Evolutionary conservation across 2,888 invertebrate genomes (phyloP), one percentile per base, ranked within the genome.

Genomic region (Lasius fuliginosus): DNA sequence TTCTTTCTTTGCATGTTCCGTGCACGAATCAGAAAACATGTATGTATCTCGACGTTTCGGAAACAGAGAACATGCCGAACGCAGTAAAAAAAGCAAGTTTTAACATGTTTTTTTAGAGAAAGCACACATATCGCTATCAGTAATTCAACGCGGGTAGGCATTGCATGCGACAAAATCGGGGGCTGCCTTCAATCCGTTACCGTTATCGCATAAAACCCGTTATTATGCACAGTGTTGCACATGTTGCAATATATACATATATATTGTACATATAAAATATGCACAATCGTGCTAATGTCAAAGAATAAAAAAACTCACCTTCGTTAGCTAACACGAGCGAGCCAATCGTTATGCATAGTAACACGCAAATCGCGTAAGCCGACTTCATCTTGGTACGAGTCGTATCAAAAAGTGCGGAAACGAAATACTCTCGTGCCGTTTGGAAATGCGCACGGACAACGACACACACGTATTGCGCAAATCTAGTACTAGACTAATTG

Each of bases 341-440:
- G 65, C 81, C 56, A 64, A 87, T 69, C 27, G 82, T 69, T 27
- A 86, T 5, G 33, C 82, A 71, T n/a, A 90, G 60, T n/a, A 90
- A 15, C 33, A 81, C 36, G 40, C 75, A 86, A 12, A 53, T 76
- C 76, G 83, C 12, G 33, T 64, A 77, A 27, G 73, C 27, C 27
- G 86, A 12, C 74, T 75, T 87, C 90, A 90, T 90, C 27, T 82
- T 90, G 40, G 12, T 5, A 30, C 30, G 46, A 69, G 5, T 42
- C 23, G 65, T 40, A 8, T 53, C 11, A 23, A 18, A 65, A 49
- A 9, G 6, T 6, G 15, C 12, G 12, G n/a, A n/a, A 42, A 6
- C 27, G 12, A 8, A 15, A 64, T 36, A 53, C 8, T 23, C 36
- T 53, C 46, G 74, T 74, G n/a, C 9, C n/a, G 18, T 18, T 11